phyloP scores from a whole-genome alignment of 2,113 vertebrate genomes.

The Nerophis lumbriciformis region DNA sequence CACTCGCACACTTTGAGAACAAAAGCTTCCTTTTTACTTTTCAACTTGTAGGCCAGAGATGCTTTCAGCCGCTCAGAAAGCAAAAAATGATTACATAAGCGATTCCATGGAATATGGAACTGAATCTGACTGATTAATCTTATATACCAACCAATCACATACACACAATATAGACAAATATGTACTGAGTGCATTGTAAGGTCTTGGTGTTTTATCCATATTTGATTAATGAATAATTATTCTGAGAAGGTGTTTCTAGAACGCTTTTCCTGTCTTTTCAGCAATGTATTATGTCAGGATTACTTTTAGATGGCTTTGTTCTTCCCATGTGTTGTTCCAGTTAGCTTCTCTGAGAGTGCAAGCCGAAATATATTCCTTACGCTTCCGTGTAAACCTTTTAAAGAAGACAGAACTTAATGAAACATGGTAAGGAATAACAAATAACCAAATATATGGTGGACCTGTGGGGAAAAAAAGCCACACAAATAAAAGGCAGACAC shows the following conservation, averaged over 20 bases:
- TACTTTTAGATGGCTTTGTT: background rate
- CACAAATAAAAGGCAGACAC: background rate
- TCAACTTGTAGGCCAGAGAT: conserved; percentile 22
- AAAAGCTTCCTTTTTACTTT: conserved; percentile 32
- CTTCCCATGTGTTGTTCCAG: background rate
- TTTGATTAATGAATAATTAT: background rate
- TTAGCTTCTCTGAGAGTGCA: background rate
- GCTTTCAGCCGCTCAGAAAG: conserved; percentile 12
- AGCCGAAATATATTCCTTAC: too few relatives aligned
- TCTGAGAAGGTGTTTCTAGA: background rate
- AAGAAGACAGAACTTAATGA: background rate
- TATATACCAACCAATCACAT: background rate
- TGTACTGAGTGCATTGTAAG: background rate
- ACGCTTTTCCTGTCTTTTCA: background rate
- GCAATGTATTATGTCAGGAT: background rate
- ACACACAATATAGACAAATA: background rate
- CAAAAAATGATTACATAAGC: conserved; percentile 3
- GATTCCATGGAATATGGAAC: background rate
- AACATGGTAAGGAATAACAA: background rate
- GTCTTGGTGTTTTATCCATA: background rate
- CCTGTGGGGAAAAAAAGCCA: background rate
- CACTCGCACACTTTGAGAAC: conserved; percentile 29
- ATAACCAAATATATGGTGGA: too few relatives aligned
- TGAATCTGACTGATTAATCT: background rate
- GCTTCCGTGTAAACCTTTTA: background rate